Conservation (phyloP, 1,140 invertebrate species). For the Ephestia elutella region DNA sequence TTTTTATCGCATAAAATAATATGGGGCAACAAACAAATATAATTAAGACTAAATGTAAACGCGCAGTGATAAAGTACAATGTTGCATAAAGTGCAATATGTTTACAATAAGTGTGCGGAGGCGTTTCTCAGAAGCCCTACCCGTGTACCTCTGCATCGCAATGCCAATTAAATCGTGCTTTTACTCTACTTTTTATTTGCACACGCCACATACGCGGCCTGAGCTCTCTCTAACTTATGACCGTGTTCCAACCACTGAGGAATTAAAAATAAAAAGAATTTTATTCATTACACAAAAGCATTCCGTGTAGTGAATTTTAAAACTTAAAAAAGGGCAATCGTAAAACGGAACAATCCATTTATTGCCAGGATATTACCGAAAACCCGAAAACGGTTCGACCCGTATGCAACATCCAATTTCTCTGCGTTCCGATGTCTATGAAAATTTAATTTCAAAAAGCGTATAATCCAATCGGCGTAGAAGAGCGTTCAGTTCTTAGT, state of each 20-base stretch:
- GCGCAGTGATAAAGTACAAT: slow-evolving; percentile 2
- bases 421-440: slow-evolving; percentile 15
- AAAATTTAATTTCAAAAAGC: slow-evolving; percentile 38
- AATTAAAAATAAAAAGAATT: slow-evolving; percentile 9
- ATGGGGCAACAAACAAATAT: not conserved
- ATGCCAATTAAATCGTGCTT: slow-evolving; percentile 19
- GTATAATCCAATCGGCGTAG: slow-evolving; percentile 22
- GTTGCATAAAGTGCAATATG: slow-evolving; percentile 15
- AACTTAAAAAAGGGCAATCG: slow-evolving; percentile 3
- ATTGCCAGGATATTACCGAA: slow-evolving; percentile 18
- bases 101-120: slow-evolving; percentile 19
- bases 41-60: not conserved
- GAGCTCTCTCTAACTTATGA: slow-evolving; percentile 16
- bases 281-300: not conserved
- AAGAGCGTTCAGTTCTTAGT: slow-evolving; percentile 23
- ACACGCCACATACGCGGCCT: slow-evolving; percentile 12
- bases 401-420: slow-evolving; percentile 13
- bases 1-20: no score
- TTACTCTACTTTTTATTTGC: slow-evolving; percentile 14
- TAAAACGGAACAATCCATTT: slow-evolving; percentile 12
- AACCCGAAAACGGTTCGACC: slow-evolving; percentile 13
- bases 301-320: not conserved
- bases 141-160: slow-evolving; percentile 15
- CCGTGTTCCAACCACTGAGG: slow-evolving; percentile 11
- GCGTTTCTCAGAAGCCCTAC: slow-evolving; percentile 19